phyloP scores from a whole-genome alignment of 2,888 invertebrate genomes.

The Rutpela maculata region DNA sequence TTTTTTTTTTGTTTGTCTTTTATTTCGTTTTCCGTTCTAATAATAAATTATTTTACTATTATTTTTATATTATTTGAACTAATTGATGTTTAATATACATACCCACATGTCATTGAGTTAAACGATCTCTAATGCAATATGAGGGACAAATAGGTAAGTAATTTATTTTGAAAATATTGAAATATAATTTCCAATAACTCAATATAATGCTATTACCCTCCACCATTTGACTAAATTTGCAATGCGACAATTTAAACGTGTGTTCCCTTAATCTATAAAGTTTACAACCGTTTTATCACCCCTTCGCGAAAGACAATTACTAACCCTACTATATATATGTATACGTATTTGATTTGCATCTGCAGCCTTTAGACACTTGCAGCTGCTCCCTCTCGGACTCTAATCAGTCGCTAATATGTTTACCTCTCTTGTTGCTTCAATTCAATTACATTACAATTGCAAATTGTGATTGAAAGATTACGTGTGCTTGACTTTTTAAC shows the following conservation, averaged over 20 bases:
- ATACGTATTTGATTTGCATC: slow-evolving; percentile 63
- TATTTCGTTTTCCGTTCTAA: too few species aligned
- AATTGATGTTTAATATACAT: background rate
- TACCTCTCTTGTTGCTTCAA: slow-evolving; percentile 63
- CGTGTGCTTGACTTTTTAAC: slow-evolving; percentile 49
- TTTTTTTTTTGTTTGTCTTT: too few species aligned
- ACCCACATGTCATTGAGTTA: background rate
- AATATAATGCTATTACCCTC: slow-evolving; percentile 9
- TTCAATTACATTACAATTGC: slow-evolving; percentile 62
- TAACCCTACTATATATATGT: slow-evolving; percentile 48
- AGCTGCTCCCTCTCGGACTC: slow-evolving; percentile 61
- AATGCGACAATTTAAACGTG: background rate
- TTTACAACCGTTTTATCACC: slow-evolving; percentile 59
- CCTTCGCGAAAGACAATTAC: slow-evolving; percentile 62
- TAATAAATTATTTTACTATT: too few species aligned
- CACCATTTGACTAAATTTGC: slow-evolving; percentile 23
- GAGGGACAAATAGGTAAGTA: background rate
- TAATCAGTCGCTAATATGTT: slow-evolving; percentile 65
- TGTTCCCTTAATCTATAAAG: slow-evolving; percentile 34
- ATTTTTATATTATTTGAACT: too few species aligned
- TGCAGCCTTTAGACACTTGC: slow-evolving; percentile 62
- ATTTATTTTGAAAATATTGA: background rate
- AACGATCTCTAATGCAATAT: background rate
- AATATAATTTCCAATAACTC: background rate
- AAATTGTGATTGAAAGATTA: slow-evolving; percentile 58